Evolutionary conservation across 2,797 vertebrate genomes (phyloP).

Genomic region (Lacerta bilineata): DNA sequence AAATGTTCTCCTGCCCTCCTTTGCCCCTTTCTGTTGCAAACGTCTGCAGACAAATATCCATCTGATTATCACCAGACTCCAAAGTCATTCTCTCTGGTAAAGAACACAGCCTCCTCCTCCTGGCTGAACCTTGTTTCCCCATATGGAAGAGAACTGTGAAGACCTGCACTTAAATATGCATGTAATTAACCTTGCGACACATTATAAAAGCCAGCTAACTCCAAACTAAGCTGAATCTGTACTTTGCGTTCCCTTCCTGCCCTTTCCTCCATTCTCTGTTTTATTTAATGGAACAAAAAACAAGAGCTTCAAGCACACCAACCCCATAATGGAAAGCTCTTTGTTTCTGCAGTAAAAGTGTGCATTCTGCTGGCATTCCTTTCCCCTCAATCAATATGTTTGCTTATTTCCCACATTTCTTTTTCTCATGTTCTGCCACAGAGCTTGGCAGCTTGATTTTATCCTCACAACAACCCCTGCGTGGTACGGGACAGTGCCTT

Average conservation of each 20-base stretch:
- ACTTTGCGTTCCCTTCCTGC: background rate
- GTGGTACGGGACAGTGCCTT: background rate
- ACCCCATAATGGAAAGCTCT: conserved; percentile 20
- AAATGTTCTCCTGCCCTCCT: background rate
- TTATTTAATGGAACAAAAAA: background rate
- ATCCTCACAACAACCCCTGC: background rate
- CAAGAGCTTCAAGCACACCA: background rate
- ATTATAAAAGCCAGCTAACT: conserved; percentile 23
- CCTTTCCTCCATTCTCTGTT: conserved; percentile 11
- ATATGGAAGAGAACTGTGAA: background rate
- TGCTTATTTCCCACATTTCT: background rate
- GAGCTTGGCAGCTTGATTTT: background rate
- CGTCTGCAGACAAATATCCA: background rate
- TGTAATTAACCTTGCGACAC: background rate
- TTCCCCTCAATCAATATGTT: background rate
- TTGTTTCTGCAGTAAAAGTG: background rate
- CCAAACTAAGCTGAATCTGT: background rate
- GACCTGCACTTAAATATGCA: background rate
- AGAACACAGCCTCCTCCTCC: background rate
- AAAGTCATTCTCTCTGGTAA: background rate
- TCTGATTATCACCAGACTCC: accelerated
- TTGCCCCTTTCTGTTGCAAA: background rate
- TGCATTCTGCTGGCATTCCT: background rate
- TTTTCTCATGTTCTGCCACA: background rate
- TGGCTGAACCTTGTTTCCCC: background rate